Conservation (phyloP, 1,140 invertebrate species). For the Phortica variegata region DNA sequence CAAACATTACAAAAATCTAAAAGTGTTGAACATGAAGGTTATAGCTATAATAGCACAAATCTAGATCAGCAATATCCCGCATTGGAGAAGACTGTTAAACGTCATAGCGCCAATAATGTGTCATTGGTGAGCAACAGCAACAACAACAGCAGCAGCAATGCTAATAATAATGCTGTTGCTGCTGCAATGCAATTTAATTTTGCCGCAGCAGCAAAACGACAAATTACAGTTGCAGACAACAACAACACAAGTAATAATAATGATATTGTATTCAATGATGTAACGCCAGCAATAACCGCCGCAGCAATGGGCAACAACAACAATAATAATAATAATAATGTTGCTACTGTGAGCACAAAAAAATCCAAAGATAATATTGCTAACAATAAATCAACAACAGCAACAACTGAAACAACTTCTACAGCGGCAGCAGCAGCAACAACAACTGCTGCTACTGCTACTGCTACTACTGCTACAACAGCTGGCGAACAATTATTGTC, state of each 20-base stretch:
- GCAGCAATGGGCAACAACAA: too few species aligned
- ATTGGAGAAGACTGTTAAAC: slow-evolving; percentile 53
- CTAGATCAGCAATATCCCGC: slow-evolving; percentile 54
- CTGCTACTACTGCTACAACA: slow-evolving; percentile 5
- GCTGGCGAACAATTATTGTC: slow-evolving; percentile 15
- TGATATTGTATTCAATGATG: too few species aligned
- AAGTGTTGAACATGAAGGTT: slow-evolving; percentile 50
- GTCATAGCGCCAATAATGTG: slow-evolving; percentile 47
- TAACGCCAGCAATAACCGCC: too few species aligned
- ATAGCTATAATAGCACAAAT: slow-evolving; percentile 46
- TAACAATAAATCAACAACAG: too few species aligned
- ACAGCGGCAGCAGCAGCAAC: slow-evolving; percentile 16
- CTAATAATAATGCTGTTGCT: not conserved
- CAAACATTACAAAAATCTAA: slow-evolving; percentile 50
- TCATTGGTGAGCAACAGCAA: slow-evolving; percentile 10
- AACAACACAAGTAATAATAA: too few species aligned
- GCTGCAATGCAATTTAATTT: slow-evolving; percentile 31
- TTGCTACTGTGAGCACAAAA: too few species aligned
- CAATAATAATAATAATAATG: too few species aligned
- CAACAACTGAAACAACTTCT: too few species aligned
- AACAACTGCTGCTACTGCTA: slow-evolving; percentile 19
- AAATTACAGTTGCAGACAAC: slow-evolving; percentile 27
- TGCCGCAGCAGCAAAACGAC: slow-evolving; percentile 24
- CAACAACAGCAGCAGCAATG: not conserved
- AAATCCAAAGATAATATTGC: too few species aligned